Evolutionary conservation across 2,113 vertebrate genomes (phyloP), one percentile per base, ranked within the genome.

Genomic region (Chitala chitala): DNA sequence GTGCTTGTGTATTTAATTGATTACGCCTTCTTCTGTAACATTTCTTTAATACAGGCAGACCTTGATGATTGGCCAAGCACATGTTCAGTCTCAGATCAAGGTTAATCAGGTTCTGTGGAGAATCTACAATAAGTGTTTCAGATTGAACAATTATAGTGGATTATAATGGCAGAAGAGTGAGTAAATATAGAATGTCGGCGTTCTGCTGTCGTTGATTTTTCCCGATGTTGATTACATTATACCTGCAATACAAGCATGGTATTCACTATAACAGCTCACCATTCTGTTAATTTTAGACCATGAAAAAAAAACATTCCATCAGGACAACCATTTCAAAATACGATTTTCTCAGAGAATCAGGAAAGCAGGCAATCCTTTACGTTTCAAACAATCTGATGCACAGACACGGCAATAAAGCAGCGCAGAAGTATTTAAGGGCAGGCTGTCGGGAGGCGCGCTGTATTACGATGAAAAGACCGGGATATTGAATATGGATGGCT

Each of bases 401-500:
- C 13, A 22, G 3, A 2, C n/a, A 48, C 13, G n/a, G 55, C 26
- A 61, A 44, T 61, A 73, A 63, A 63, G 20, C 54, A 44, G 44
- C 17, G 17, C 20, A 63, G 31, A 24, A 17, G 36, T 73, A 46
- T 63, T 73, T 73, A 61, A 56, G 50, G 55, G 17, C 40, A 50
- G 31, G 55, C 24, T 42, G 56, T 17, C n/a, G 24, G 56, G 26
- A 69, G 63, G 69, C 69, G 22, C 24, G 50, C 71, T 50, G 54
- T 72, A 36, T 46, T 36, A 59, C 36, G 44, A 48, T 46, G 71
- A 63, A 59, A 63, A 56, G 50, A 73, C 29, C 71, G 22, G 71
- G 61, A 61, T 72, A 61, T 61, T 50, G 71, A 73, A 73, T 73
- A 73, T 73, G 71, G 71, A 73, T 73, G 56, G 56, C 38, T 22